Conservation (phyloP, 2,888 invertebrate species). For the Idaea aversata region DNA sequence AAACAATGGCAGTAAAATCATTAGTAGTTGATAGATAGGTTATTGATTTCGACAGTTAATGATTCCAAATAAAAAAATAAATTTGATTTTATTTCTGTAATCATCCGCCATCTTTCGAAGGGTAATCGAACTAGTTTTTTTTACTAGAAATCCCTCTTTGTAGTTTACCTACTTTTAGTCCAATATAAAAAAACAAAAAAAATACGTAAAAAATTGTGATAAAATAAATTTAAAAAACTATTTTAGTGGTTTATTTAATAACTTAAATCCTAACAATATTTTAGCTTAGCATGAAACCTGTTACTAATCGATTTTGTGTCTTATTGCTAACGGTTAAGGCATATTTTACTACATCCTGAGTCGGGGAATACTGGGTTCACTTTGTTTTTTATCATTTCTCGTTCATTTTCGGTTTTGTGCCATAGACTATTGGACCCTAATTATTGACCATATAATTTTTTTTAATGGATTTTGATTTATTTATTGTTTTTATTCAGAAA, state of each 20-base stretch:
- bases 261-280: not conserved
- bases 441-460: not conserved
- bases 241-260: not conserved
- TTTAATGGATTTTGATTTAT: too few relatives aligned
- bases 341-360: constrained; percentile 22
- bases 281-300: not conserved
- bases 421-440: constrained; percentile 7
- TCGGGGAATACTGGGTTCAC: constrained; percentile 35
- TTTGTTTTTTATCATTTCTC: constrained; percentile 33
- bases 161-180: not conserved
- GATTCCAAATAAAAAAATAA: too few relatives aligned
- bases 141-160: too few relatives aligned
- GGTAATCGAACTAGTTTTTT: too few relatives aligned
- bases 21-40: too few relatives aligned
- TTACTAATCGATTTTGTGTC: constrained; percentile 4
- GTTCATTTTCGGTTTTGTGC: constrained; percentile 35
- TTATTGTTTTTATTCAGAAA: too few relatives aligned
- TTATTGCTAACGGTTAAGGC: constrained; percentile 11
- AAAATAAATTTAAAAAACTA: not conserved
- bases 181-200: not conserved
- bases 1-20: too few relatives aligned
- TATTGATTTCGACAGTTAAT: too few relatives aligned
- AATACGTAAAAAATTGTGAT: not conserved
- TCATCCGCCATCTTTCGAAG: too few relatives aligned
- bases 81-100: too few relatives aligned